Evolutionary conservation across 1,140 invertebrate genomes (phyloP), one percentile per base, ranked within the genome.

Genomic region (Halesus radiatus): DNA sequence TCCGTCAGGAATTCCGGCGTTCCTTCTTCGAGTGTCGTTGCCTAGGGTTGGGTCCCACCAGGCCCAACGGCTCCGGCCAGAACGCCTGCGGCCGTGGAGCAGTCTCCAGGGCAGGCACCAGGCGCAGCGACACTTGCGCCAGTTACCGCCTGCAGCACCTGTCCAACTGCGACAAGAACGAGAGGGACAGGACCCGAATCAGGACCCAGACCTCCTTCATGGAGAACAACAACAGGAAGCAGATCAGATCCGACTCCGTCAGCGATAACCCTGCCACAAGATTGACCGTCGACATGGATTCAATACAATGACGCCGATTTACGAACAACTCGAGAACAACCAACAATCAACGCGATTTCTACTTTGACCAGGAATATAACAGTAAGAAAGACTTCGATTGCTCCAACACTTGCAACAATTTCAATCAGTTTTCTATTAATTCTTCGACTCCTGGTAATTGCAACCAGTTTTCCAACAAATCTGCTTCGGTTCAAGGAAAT

Each of bases 11-110:
- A 81, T 90, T 90, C 83, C 86, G 89, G 81, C 85, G 88, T 52
- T 90, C 89, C 0, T 90, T 89, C 84, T 89, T 89, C 87, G 88
- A 89, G 82, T 90, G 88, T 60, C 86, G 88, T 80, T 89, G 89
- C 81, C 89, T 88, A 70, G 89, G 88, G 23, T 84, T 84, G 22
- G 76, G 81, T 0, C 62, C 84, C 0, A 68, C 85, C 0, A 64
- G 85, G 0, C 87, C 87, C 0, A 84, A 86, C 3, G 87, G 86
- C 0, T 86, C 87, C 16, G 87, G 87, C 13, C 87, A 86, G 50
- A 80, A 87, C 74, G 82, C 86, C 7, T 87, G 87, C 3, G 81
- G 87, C 15, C 86, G 88, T 7, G 83, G 87, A 22, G 70, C 75
- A 15, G 76, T 70, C 0, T 66, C 76, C 75, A 66, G 81, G 58